Percentiles rank a stretch among this genome's conserved stretches.
These are phyloP conservation scores for Andrena haemorrhoa DNA, from an alignment of 2,888 invertebrate species.

Conservation along the genomic window DNA sequence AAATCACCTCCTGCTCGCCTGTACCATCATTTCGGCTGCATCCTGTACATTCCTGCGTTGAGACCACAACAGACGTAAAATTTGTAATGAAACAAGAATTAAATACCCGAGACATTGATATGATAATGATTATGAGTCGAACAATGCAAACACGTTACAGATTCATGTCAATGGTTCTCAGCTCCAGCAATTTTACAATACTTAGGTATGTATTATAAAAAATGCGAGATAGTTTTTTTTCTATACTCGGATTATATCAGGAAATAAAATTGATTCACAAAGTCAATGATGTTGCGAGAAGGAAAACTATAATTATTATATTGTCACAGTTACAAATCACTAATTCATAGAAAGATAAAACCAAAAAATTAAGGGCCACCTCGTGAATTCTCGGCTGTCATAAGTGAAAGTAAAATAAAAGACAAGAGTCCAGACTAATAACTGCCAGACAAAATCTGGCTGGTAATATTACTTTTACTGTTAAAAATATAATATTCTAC, in stretches of 20 bases:
- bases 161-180: conserved; percentile 58
- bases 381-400: neutral
- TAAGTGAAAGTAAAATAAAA: neutral
- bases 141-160: conserved; percentile 15
- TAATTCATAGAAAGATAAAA: neutral
- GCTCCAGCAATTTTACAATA: conserved; percentile 21
- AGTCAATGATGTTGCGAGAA: neutral
- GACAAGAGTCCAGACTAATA: neutral
- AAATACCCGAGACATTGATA: conserved; percentile 34
- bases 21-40: no score
- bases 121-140: conserved; percentile 43
- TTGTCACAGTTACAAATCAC: neutral
- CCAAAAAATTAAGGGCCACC: neutral
- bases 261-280: conserved; percentile 12
- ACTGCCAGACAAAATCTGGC: neutral
- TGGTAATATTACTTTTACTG: neutral
- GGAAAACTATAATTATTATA: neutral
- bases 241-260: conserved; percentile 4
- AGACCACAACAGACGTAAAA: conserved; percentile 31
- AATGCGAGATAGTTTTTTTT: neutral
- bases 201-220: neutral
- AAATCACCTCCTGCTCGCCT: no score
- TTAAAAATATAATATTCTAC: neutral
- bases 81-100: conserved; percentile 26
- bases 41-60: conserved; percentile 8